These are phyloP conservation scores for Philereme transversata DNA, from an alignment of 2,888 invertebrate genomes.

Conservation along the genomic window DNA sequence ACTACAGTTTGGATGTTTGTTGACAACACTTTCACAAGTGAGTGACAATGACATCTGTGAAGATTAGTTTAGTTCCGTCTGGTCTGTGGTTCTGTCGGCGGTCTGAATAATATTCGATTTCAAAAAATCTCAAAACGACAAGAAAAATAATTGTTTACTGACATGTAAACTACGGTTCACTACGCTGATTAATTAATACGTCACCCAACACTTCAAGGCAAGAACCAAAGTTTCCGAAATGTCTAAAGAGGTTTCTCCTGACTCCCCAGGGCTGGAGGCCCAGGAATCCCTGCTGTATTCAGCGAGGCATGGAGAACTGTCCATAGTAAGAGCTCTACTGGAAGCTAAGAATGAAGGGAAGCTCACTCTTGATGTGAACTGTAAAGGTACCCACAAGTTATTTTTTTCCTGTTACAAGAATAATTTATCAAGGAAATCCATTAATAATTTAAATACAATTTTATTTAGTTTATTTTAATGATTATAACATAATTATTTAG, in stretches of 20 bases:
- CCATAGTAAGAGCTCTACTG: slow-evolving; percentile 81
- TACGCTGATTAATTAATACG: slow-evolving; percentile 8
- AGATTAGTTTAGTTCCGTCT: too few species aligned
- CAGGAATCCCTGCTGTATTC: slow-evolving; percentile 85
- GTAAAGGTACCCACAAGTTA: slow-evolving; percentile 80
- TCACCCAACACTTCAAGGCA: slow-evolving; percentile 14
- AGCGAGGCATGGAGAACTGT: slow-evolving; percentile 85
- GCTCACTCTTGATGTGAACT: slow-evolving; percentile 84
- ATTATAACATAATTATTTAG: too few species aligned
- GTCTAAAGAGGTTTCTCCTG: slow-evolving; percentile 50
- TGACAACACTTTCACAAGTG: too few species aligned
- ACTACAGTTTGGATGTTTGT: too few species aligned
- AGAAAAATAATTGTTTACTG: slow-evolving; percentile 21
- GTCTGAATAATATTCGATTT: too few species aligned
- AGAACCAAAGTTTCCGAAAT: slow-evolving; percentile 39
- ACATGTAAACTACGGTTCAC: slow-evolving; percentile 22
- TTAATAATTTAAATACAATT: too few species aligned
- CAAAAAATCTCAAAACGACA: not conserved
- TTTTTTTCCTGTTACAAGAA: not conserved
- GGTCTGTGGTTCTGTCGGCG: too few species aligned
- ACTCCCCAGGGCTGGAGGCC: slow-evolving; percentile 60
- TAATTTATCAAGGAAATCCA: too few species aligned
- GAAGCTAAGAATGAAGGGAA: slow-evolving; percentile 77
- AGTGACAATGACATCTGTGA: too few species aligned
- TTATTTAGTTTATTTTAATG: too few species aligned